phyloP scores from a whole-genome alignment of 1,140 invertebrate genomes.

The Leptinotarsa undecemlineata region DNA sequence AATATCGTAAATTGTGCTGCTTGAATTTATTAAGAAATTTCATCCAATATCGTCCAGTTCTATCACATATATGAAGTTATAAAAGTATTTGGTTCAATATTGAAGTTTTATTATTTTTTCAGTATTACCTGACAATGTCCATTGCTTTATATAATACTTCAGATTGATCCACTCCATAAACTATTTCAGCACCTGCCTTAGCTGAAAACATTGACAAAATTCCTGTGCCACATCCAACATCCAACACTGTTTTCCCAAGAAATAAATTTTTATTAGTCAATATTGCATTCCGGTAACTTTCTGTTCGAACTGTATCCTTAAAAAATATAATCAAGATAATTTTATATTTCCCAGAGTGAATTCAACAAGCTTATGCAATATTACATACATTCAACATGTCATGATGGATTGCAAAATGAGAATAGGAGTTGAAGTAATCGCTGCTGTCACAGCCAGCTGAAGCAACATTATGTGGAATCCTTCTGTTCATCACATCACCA shows the following conservation, averaged over 20 bases:
- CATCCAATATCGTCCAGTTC: neutral
- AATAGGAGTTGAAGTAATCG: conserved; percentile 93
- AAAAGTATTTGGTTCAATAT: conserved; percentile 19
- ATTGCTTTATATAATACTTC: conserved; percentile 81
- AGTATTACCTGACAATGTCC: conserved; percentile 68
- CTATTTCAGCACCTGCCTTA: conserved; percentile 86
- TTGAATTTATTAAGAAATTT: neutral
- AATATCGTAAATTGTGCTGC: neutral
- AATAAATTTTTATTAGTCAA: conserved; percentile 75
- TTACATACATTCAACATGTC: conserved; percentile 81
- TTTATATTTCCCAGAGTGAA: neutral
- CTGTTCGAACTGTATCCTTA: conserved; percentile 89
- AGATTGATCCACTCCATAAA: conserved; percentile 92
- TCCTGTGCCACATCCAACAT: conserved; percentile 92
- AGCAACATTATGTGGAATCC: conserved; percentile 56
- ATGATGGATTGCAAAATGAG: conserved; percentile 97
- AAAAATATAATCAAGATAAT: conserved; percentile 14
- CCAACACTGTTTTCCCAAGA: conserved; percentile 82
- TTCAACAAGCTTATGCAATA: neutral
- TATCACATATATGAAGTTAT: neutral
- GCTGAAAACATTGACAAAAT: conserved; percentile 96
- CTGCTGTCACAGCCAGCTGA: conserved; percentile 63
- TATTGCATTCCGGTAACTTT: conserved; percentile 93
- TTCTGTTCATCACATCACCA: conserved; percentile 50
- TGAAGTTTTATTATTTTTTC: no score